Conservation (phyloP, 2,888 invertebrate species). For the Phyllotreta striolata region DNA sequence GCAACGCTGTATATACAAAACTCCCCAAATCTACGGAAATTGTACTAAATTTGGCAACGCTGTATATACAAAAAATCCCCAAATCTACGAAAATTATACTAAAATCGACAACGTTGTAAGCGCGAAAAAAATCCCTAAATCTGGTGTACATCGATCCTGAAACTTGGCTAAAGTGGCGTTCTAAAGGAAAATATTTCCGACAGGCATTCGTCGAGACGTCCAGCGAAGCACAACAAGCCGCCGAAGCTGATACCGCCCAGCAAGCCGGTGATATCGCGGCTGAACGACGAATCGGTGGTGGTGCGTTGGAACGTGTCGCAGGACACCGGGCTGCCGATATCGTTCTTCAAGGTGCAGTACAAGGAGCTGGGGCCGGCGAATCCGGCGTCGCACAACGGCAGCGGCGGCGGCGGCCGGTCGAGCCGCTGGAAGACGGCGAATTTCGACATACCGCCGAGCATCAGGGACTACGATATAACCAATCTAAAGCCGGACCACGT, state of each 20-base stretch:
- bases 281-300: slow-evolving; percentile 91
- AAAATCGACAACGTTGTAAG: too few species aligned
- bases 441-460: slow-evolving; percentile 80
- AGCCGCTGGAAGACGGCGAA: slow-evolving; percentile 81
- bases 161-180: neutral
- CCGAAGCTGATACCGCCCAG: slow-evolving; percentile 82
- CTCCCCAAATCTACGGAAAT: neutral
- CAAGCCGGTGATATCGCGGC: slow-evolving; percentile 83
- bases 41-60: too few species aligned
- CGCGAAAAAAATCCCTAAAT: too few species aligned
- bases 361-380: slow-evolving; percentile 64
- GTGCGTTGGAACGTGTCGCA: slow-evolving; percentile 87
- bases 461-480: slow-evolving; percentile 79
- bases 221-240: slow-evolving; percentile 58
- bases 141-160: too few species aligned
- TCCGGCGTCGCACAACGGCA: slow-evolving; percentile 46
- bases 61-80: too few species aligned
- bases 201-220: slow-evolving; percentile 60
- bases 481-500: slow-evolving; percentile 76
- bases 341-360: slow-evolving; percentile 89
- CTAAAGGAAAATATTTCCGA: neutral
- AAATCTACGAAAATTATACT: too few species aligned
- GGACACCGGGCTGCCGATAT: slow-evolving; percentile 83
- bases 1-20: neutral
- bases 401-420: slow-evolving; percentile 47